phyloP scores from a whole-genome alignment of 1,140 invertebrate genomes.

The Triops cancriformis region DNA sequence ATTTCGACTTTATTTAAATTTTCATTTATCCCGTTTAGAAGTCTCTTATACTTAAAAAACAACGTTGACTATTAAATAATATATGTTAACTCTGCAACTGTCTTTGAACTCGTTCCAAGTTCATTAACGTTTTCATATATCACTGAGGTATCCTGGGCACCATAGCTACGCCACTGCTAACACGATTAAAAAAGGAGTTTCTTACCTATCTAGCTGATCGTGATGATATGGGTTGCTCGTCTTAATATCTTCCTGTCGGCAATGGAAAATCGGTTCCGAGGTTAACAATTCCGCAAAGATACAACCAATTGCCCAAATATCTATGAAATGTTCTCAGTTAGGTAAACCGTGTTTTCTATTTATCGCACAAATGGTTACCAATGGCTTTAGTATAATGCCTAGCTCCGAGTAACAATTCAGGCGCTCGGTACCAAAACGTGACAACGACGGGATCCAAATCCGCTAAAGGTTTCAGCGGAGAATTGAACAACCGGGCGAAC shows the following conservation, averaged over 20 bases:
- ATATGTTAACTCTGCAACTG: too few relatives aligned
- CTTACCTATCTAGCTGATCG: constrained; percentile 83
- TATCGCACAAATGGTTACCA: constrained; percentile 47
- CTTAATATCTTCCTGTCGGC: constrained; percentile 99
- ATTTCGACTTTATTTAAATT: too few relatives aligned
- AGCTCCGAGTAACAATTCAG: constrained; percentile 90
- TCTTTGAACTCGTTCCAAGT: too few relatives aligned
- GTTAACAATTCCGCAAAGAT: constrained; percentile 96
- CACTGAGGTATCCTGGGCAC: too few relatives aligned
- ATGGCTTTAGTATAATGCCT: constrained; percentile 99
- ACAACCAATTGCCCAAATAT: constrained; percentile 99
- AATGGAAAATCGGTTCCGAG: constrained; percentile 99
- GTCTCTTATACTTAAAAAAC: too few relatives aligned
- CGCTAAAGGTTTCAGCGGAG: constrained; percentile 92
- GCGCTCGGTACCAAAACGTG: constrained; percentile 99
- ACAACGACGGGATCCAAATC: constrained; percentile 99
- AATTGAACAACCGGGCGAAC: constrained; percentile 98
- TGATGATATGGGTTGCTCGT: constrained; percentile 99
- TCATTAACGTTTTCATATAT: too few relatives aligned
- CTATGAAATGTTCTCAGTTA: constrained; percentile 45
- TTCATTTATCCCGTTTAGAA: too few relatives aligned
- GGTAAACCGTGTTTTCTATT: neutral
- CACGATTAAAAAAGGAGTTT: neutral
- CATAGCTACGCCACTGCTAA: too few relatives aligned
- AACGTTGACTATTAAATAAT: too few relatives aligned